These are phyloP conservation scores for Heliconius charithonia DNA, from an alignment of 2,888 invertebrate species.

Conservation along the genomic window DNA sequence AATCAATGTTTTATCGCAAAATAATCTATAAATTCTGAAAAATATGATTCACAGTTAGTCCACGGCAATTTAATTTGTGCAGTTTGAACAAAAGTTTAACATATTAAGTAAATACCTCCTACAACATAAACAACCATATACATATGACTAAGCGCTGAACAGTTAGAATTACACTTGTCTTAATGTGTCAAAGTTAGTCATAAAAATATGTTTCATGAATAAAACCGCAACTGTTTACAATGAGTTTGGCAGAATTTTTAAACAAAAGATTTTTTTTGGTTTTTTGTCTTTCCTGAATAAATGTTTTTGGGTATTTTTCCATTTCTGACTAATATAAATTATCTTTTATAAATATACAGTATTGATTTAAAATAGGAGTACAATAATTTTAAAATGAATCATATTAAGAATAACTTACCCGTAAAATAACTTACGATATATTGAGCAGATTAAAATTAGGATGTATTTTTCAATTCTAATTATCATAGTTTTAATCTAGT, in stretches of 20 bases:
- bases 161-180: not conserved
- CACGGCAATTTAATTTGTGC: too few species aligned
- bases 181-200: conserved; percentile 12
- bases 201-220: not conserved
- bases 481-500: not conserved
- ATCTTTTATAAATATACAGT: not conserved
- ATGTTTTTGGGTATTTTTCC: too few species aligned
- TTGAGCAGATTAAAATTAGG: not conserved
- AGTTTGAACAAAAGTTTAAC: too few species aligned
- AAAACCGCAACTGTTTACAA: conserved; percentile 29
- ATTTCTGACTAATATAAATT: not conserved
- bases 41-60: too few species aligned
- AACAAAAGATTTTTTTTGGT: not conserved
- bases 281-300: not conserved
- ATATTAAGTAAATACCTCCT: not conserved
- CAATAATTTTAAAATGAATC: too few species aligned
- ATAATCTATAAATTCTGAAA: too few species aligned
- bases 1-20: too few species aligned
- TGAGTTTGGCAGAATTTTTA: not conserved
- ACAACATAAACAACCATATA: conserved; percentile 1
- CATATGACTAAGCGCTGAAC: conserved; percentile 16
- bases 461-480: not conserved
- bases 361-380: not conserved
- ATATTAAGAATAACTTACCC: not conserved
- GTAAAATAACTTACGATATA: not conserved